Base-by-base conservation (phyloP, 2,797 vertebrate genomes). In the Pelodytes ibericus region DNA sequence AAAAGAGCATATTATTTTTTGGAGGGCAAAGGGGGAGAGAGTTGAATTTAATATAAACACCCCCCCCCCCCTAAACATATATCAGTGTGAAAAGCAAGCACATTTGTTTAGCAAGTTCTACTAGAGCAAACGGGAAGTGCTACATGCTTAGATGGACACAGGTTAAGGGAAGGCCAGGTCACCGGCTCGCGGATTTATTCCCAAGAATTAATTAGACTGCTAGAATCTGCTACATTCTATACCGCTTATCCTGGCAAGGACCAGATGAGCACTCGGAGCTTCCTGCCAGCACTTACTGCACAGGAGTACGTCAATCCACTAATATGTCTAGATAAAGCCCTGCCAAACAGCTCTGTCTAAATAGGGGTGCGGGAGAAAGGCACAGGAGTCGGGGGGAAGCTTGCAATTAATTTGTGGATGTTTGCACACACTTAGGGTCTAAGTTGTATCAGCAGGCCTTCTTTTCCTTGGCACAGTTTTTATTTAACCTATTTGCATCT, bases 321-420 rank as follows among this genome's bases (percentile, higher is more conserved):
- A 66, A 44, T 41, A 47, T 59, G 31, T 44, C 36, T 26, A 36
- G 36, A 24, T 13, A 9, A 26, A 13, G 18, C 58, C 44, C 8
- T 67, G 72, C 72, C 72, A 75, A 67, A 31, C 60, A 59, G 47
- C 56, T 31, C 36, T 66, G 56, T 63, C 59, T 31, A 72, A 67
- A 75, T 39, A 67, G 56, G 72, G 66, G 33, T 22, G 62, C 66
- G 62, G 72, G 61, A 65, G 49, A 69, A 33, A 57, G 24, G 5
- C 49, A 27, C n/a, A 58, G 51, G 62, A 74, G n/a, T n/a, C 24
- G 2, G 9, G 51, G 33, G 72, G 53, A 65, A 39, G 61, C 33
- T 26, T 11, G 61, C 29, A 57, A 74, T 65, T 74, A 74, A 33
- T 53, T 31, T 11, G n/a, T 44, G 20, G 5, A 27, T 67, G 56